A percentile compares a stretch with the other conserved stretches of the same genome.
Evolutionary conservation across 2,113 vertebrate genomes (phyloP).

Genomic region (Dunckerocampus dactyliophorus): DNA sequence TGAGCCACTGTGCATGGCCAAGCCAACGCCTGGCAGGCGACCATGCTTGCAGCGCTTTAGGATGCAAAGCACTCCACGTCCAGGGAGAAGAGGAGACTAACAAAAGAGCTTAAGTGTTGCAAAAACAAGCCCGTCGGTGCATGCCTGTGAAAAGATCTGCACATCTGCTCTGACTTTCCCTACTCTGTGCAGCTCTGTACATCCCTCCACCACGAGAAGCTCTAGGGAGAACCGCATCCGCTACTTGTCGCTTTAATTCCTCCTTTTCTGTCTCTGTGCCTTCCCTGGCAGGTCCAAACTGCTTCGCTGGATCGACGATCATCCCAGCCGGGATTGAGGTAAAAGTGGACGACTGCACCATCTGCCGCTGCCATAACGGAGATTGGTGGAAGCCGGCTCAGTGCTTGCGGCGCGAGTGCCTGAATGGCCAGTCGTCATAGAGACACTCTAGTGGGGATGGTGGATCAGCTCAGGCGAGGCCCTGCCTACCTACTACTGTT

Average conservation of each 20-base stretch:
- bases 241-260: slow-evolving; percentile 55
- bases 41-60: slow-evolving; percentile 67
- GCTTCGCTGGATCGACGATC: slow-evolving; percentile 97
- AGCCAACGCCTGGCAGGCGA: slow-evolving; percentile 63
- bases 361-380: slow-evolving; percentile 98
- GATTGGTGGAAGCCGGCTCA: slow-evolving; percentile 99
- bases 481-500: slow-evolving; percentile 60
- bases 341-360: slow-evolving; percentile 99
- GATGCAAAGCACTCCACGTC: slow-evolving; percentile 71
- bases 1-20: slow-evolving; percentile 59
- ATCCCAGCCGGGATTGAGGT: slow-evolving; percentile 98
- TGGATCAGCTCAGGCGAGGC: slow-evolving; percentile 56
- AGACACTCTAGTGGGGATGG: slow-evolving; percentile 48
- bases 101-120: slow-evolving; percentile 75
- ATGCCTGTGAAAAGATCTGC: slow-evolving; percentile 73
- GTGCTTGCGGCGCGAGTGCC: slow-evolving; percentile 95
- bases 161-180: slow-evolving; percentile 63
- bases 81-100: slow-evolving; percentile 70
- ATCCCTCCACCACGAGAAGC: slow-evolving; percentile 54
- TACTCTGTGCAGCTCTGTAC: slow-evolving; percentile 49
- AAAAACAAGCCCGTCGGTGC: slow-evolving; percentile 74
- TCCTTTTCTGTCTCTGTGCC: slow-evolving; percentile 37
- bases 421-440: slow-evolving; percentile 93
- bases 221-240: slow-evolving; percentile 54
- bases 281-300: slow-evolving; percentile 90